phyloP scores from a whole-genome alignment of 2,113 vertebrate species.

The Phaetusa simplex region DNA sequence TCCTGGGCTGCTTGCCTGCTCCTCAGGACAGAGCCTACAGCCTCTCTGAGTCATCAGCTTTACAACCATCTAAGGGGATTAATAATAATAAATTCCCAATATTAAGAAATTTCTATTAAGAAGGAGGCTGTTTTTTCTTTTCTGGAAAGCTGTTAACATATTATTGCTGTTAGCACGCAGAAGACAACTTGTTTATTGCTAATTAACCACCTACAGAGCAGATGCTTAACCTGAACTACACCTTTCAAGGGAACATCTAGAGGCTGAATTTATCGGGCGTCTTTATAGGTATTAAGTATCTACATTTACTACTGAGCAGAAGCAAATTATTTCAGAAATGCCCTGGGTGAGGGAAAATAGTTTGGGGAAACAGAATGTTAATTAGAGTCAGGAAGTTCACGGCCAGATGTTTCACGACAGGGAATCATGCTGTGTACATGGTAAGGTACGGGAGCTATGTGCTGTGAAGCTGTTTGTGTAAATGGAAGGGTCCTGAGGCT shows the following conservation, averaged over 20 bases:
- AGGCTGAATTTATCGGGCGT: not conserved
- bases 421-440: not conserved
- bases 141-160: not conserved
- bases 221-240: conserved; percentile 3
- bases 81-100: not conserved
- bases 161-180: not conserved
- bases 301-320: not conserved
- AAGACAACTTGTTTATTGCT: conserved; percentile 25
- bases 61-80: not conserved
- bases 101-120: not conserved
- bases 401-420: not conserved
- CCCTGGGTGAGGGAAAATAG: not conserved
- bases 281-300: conserved; percentile 23
- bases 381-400: conserved; percentile 11
- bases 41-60: not conserved
- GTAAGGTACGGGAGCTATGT: not conserved
- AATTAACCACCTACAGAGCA: conserved; percentile 30
- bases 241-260: not conserved
- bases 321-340: conserved; percentile 33
- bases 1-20: not conserved
- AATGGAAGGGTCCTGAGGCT: not conserved
- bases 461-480: not conserved
- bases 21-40: not conserved
- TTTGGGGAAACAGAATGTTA: not conserved
- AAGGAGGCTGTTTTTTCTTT: not conserved